A percentile compares a stretch with the other conserved stretches of the same genome.
Evolutionary conservation across 2,888 invertebrate genomes (phyloP).

Genomic region (Lasius fuliginosus): DNA sequence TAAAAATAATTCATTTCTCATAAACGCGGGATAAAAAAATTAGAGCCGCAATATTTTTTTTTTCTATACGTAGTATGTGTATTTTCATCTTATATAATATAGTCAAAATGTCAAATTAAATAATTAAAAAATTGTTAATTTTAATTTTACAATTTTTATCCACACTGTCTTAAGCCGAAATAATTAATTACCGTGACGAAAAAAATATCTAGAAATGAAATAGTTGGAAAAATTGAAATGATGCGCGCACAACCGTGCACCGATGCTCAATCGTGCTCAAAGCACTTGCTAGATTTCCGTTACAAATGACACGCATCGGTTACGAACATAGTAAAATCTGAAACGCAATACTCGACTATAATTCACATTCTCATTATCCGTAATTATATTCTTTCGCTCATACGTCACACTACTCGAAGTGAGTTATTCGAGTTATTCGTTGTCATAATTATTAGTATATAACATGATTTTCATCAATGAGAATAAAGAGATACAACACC

Average conservation of each 20-base stretch:
- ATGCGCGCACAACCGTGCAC: not conserved
- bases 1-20: constrained; percentile 1
- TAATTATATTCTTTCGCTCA: constrained; percentile 19
- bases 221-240: not conserved
- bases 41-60: not conserved
- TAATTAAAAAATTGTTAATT: not conserved
- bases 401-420: constrained; percentile 8
- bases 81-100: not conserved
- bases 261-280: constrained; percentile 4
- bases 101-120: not conserved
- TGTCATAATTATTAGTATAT: constrained; percentile 26
- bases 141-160: not conserved
- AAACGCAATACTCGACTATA: constrained; percentile 14
- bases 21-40: not conserved
- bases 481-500: not conserved
- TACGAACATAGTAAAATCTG: constrained; percentile 8
- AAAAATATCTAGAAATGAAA: not conserved
- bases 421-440: constrained; percentile 30
- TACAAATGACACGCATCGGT: constrained; percentile 5
- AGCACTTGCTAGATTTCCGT: not conserved
- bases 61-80: too few species aligned
- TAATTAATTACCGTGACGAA: not conserved
- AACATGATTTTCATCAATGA: not conserved
- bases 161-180: not conserved
- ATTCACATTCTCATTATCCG: not conserved